These are phyloP conservation scores for Neogobius melanostomus DNA, from an alignment of 2,113 vertebrate genomes.

Conservation along the genomic window DNA sequence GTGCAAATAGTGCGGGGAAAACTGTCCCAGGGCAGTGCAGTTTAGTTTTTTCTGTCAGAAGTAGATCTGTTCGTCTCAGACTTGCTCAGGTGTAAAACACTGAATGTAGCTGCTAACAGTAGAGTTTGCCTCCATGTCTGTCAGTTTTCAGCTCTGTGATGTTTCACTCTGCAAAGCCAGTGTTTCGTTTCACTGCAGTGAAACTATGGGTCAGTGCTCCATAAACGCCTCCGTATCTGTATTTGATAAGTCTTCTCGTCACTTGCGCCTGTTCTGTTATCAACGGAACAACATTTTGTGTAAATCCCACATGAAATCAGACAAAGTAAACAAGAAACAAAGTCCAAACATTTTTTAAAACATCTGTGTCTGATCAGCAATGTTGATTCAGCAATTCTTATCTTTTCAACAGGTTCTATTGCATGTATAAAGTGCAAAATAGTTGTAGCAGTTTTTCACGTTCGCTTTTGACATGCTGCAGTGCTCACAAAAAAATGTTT, in stretches of 20 bases:
- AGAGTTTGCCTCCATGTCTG: background rate
- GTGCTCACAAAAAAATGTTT: too few species aligned
- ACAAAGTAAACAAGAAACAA: background rate
- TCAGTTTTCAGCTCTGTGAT: background rate
- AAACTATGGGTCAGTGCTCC: background rate
- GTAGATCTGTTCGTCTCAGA: background rate
- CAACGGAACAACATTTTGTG: too few species aligned
- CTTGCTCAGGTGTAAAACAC: conserved; percentile 2
- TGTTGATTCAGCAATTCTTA: background rate
- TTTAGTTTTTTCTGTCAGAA: background rate
- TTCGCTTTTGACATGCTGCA: too few species aligned
- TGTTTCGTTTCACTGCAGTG: background rate
- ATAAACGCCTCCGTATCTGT: background rate
- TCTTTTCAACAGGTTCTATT: too few species aligned
- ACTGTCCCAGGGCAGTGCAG: background rate
- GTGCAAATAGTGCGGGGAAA: background rate
- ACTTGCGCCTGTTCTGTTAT: background rate
- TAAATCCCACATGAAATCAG: background rate
- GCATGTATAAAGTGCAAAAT: too few species aligned
- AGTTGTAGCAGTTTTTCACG: too few species aligned
- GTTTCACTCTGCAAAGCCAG: background rate
- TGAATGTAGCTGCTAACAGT: background rate
- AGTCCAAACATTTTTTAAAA: too few species aligned
- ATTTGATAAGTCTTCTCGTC: background rate
- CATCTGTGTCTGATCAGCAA: too few species aligned